Percentiles rank a stretch among this genome's conserved stretches.
phyloP scores from a whole-genome alignment of 2,797 vertebrate genomes.

The Mormyrops boulengeri region DNA sequence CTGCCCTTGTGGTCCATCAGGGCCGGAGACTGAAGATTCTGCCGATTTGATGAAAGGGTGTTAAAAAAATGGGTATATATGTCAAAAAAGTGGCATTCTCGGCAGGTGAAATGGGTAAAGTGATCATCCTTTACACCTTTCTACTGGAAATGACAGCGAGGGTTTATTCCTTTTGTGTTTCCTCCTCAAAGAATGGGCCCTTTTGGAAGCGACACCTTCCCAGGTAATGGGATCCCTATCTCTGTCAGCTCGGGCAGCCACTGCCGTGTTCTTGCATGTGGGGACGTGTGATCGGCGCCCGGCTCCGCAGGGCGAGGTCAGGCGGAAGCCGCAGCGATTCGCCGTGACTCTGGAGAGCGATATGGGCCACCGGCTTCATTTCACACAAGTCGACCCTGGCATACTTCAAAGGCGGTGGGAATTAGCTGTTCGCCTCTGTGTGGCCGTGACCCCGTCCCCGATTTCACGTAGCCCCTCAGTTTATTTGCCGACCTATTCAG shows the following conservation, averaged over 20 bases:
- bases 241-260: not conserved
- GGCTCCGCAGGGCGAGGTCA: not conserved
- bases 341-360: conserved; percentile 21
- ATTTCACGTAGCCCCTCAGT: conserved; percentile 58
- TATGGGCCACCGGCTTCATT: conserved; percentile 62
- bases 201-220: not conserved
- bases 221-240: not conserved
- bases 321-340: not conserved
- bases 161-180: not conserved
- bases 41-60: not conserved
- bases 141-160: not conserved
- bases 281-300: conserved; percentile 29
- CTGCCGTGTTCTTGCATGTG: conserved; percentile 19
- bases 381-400: conserved; percentile 52
- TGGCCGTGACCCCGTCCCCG: conserved; percentile 52
- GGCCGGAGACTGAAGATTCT: not conserved
- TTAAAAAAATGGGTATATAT: not conserved
- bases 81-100: not conserved
- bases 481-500: conserved; percentile 49
- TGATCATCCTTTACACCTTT: not conserved
- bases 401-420: conserved; percentile 67
- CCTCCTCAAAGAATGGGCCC: not conserved
- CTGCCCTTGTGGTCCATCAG: not conserved
- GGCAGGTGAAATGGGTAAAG: not conserved
- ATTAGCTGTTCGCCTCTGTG: conserved; percentile 62